Percentiles rank a stretch among this genome's conserved stretches.
Evolutionary conservation across 1,140 invertebrate genomes (phyloP).

Genomic region (Scaptomyza graminum): DNA sequence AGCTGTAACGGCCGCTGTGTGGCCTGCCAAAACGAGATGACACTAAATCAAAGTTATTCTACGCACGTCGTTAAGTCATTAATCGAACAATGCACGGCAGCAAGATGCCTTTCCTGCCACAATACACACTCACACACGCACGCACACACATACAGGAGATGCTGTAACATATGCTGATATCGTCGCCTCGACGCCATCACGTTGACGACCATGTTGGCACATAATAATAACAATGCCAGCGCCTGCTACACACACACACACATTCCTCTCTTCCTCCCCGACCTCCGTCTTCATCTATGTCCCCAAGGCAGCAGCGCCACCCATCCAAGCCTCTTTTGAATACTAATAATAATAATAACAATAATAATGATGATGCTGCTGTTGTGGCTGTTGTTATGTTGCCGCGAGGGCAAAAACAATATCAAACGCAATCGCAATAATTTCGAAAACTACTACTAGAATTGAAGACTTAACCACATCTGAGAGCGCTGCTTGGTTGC

Average conservation of each 20-base stretch:
- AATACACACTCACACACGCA: slow-evolving; percentile 14
- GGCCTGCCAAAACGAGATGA: slow-evolving; percentile 71
- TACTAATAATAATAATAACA: slow-evolving; percentile 37
- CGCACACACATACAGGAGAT: not conserved
- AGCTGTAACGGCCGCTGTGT: slow-evolving; percentile 50
- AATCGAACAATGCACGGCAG: slow-evolving; percentile 79
- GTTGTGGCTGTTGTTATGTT: slow-evolving; percentile 21
- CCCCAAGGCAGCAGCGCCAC: not conserved
- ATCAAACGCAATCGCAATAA: slow-evolving; percentile 29
- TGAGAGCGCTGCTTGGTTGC: not conserved
- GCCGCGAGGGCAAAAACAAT: slow-evolving; percentile 42
- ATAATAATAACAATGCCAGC: slow-evolving; percentile 56
- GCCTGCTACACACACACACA: not conserved
- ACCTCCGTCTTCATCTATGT: not conserved
- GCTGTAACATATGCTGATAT: slow-evolving; percentile 75
- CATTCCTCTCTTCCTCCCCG: too few species aligned
- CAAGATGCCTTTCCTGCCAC: slow-evolving; percentile 45
- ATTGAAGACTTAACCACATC: slow-evolving; percentile 40
- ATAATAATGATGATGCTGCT: slow-evolving; percentile 46
- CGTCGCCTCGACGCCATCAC: slow-evolving; percentile 58
- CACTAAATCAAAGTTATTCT: slow-evolving; percentile 83
- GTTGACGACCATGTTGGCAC: slow-evolving; percentile 77
- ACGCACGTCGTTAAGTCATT: slow-evolving; percentile 81
- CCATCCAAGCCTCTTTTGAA: not conserved
- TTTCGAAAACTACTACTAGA: slow-evolving; percentile 11